Percentiles rank a stretch among this genome's conserved stretches.
Evolutionary conservation across 2,888 invertebrate species (phyloP).

Genomic region (Ormyrus rosae): DNA sequence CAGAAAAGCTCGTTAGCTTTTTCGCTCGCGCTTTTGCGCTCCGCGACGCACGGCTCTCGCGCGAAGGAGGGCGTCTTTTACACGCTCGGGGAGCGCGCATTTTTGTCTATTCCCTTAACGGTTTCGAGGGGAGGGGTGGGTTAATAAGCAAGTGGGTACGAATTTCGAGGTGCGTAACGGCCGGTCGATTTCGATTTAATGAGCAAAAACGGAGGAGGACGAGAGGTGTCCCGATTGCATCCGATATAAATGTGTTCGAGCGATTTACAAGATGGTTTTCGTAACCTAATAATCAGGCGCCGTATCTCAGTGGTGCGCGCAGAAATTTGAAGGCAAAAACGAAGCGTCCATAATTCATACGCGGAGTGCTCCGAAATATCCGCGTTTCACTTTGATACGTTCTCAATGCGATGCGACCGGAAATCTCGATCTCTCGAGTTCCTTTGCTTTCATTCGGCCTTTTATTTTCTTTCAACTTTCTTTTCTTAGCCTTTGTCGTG

Average conservation of each 20-base stretch:
- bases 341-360: conserved; percentile 12
- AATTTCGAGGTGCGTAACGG: not conserved
- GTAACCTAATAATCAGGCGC: conserved; percentile 5
- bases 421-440: no score
- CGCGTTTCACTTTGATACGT: conserved; percentile 11
- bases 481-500: no score
- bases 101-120: not conserved
- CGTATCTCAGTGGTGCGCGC: not conserved
- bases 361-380: not conserved
- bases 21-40: no score
- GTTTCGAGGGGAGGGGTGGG: not conserved
- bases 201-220: not conserved
- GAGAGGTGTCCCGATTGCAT: not conserved
- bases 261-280: not conserved
- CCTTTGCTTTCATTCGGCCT: no score
- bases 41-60: no score
- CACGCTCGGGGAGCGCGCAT: not conserved
- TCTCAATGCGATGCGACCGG: not conserved
- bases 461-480: no score
- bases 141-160: not conserved
- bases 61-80: no score
- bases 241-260: no score
- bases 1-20: not conserved
- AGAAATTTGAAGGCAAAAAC: not conserved
- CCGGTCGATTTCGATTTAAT: not conserved